Base-by-base conservation (phyloP, 2,888 invertebrate genomes). In the Diarsia dahlii region DNA sequence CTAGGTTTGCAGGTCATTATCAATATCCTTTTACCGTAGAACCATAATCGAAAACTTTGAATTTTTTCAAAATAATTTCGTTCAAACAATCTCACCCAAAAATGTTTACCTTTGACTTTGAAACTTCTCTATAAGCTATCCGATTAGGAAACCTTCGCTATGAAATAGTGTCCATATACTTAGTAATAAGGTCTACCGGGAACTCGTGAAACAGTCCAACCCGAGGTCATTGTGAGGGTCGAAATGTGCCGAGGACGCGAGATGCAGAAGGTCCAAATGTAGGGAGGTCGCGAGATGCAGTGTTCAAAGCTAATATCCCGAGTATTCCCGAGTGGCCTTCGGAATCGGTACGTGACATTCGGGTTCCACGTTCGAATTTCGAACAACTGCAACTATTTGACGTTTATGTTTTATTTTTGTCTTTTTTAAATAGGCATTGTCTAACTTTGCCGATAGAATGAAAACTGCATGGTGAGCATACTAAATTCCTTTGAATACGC, bases 201-300 rank as follows among this genome's bases (percentile, higher is more conserved):
- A 64, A 54, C 65, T 54, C 76, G 18, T 71, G 56, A 15, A 74
- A 81, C 46, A 68, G 58, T 77, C n/a, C 23, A 20, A 28, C 68
- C 71, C 78, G 68, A 82, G 80, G 83, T 39, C 78, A 71, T 18
- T 62, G 13, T 28, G 68, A 78, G 48, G 82, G 78, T 65, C 78
- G 23, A 68, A 68, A 23, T 71, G 58, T 54, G 34, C 8, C 56
- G 34, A 76, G 79, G 76, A 69, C 68, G 10, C 62, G 34, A 65
- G 13, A 60, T 79, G 60, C 76, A 60, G 68, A 71, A 48, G 82
- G 72, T 68, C 68, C 15, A 65, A 71, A 34, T 71, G 63, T 54
- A 34, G 10, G 56, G 34, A 82, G 80, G 77, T 77, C 66, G 6
- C 52, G 46, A 62, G 13, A 62, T 80, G 66, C 82, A 70, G 52